Conservation (phyloP, 2,888 invertebrate species). For the Ryuthela nishihirai region DNA sequence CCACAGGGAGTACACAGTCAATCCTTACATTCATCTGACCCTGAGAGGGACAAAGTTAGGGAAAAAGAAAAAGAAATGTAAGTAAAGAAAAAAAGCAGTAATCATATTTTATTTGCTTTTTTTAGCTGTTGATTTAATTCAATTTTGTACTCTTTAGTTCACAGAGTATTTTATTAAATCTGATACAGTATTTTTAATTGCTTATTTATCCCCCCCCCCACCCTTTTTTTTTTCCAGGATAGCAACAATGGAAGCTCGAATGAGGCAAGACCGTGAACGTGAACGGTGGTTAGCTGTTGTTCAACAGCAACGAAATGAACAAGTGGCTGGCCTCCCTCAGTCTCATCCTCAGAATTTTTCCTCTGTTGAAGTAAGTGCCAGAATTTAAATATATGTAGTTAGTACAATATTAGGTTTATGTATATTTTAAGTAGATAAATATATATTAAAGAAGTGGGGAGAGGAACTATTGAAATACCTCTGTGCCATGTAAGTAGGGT, state of each 20-base stretch:
- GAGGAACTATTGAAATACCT: too few species aligned
- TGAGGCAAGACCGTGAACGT: conserved; percentile 24
- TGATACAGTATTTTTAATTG: neutral
- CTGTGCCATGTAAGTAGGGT: too few species aligned
- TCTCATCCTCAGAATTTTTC: conserved; percentile 29
- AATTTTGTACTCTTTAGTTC: neutral
- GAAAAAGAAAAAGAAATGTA: conserved; percentile 36
- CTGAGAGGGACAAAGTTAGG: conserved; percentile 17
- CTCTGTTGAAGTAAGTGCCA: conserved; percentile 18
- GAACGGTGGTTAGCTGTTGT: conserved; percentile 37
- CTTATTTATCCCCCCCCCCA: neutral
- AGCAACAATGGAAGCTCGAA: neutral
- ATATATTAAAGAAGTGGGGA: too few species aligned
- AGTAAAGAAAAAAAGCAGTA: neutral
- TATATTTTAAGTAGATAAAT: too few species aligned
- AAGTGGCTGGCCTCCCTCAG: conserved; percentile 1
- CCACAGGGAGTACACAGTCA: neutral
- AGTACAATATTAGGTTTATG: too few species aligned
- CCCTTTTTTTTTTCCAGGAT: neutral
- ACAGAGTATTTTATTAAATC: neutral
- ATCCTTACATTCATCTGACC: conserved; percentile 5
- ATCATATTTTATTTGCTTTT: neutral
- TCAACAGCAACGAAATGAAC: conserved; percentile 32
- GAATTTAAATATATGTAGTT: too few species aligned
- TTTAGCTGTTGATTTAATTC: neutral